These are phyloP conservation scores for Lytechinus pictus DNA, from an alignment of 35 echinoderm and acorn worm species.

Conservation along the genomic window DNA sequence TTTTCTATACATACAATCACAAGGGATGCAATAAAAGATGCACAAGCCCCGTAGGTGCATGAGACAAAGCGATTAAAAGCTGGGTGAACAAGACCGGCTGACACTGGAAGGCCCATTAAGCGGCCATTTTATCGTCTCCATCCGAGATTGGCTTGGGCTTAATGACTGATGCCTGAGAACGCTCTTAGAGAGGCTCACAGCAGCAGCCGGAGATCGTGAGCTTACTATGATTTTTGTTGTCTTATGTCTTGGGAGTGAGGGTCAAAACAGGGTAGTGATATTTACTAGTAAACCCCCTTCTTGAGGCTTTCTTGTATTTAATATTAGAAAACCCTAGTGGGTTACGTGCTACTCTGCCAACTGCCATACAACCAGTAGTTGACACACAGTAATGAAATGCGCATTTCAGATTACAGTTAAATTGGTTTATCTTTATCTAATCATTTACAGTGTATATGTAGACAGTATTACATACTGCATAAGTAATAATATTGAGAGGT, in stretches of 20 bases:
- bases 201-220: neutral
- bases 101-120: slow-evolving; percentile 26
- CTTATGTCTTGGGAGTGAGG: neutral
- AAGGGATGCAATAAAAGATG: neutral
- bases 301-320: neutral
- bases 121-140: slow-evolving; percentile 22
- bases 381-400: neutral
- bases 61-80: neutral
- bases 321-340: neutral
- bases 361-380: neutral
- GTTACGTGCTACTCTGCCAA: neutral
- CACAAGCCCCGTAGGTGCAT: neutral
- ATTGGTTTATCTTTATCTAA: neutral
- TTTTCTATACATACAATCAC: neutral
- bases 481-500: neutral
- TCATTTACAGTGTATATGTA: too few relatives aligned
- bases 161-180: slow-evolving; percentile 40
- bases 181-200: neutral
- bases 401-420: neutral
- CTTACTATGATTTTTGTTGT: neutral
- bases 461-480: neutral
- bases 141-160: neutral
- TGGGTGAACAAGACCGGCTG: neutral
- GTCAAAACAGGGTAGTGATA: neutral
- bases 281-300: neutral